Conservation (phyloP, 2,113 vertebrate genomes). For the Clarias batrachus region DNA sequence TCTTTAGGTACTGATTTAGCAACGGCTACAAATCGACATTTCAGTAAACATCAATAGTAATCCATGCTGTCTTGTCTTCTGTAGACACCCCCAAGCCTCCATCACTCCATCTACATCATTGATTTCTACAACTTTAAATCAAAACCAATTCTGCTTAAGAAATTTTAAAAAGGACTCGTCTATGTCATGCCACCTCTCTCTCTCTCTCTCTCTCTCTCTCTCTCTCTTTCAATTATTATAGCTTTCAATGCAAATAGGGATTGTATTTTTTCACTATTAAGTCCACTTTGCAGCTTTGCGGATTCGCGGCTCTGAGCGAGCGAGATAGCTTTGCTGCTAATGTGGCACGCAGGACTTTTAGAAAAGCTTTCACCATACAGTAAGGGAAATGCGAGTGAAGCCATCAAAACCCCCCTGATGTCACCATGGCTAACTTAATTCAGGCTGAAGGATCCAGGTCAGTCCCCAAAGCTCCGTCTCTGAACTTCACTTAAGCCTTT, state of each 20-base stretch:
- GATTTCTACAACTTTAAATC: slow-evolving; percentile 71
- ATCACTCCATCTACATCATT: slow-evolving; percentile 64
- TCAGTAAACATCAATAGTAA: background rate
- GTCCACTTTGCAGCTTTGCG: slow-evolving; percentile 58
- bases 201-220: slow-evolving; percentile 37
- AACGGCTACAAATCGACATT: background rate
- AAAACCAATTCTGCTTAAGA: slow-evolving; percentile 69
- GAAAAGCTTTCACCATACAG: slow-evolving; percentile 68
- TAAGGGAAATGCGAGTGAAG: slow-evolving; percentile 69
- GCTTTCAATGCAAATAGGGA: slow-evolving; percentile 71
- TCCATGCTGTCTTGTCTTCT: slow-evolving; percentile 42
- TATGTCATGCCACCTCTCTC: slow-evolving; percentile 43
- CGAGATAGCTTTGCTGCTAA: slow-evolving; percentile 73
- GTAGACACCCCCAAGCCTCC: slow-evolving; percentile 56
- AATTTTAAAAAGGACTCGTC: slow-evolving; percentile 64
- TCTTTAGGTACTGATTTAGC: background rate
- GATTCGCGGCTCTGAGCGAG: slow-evolving; percentile 67
- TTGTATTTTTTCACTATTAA: slow-evolving; percentile 68
- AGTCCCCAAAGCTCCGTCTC: slow-evolving; percentile 68
- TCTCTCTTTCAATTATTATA: slow-evolving; percentile 57
- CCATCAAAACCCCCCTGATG: slow-evolving; percentile 59
- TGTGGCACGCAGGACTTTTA: slow-evolving; percentile 70
- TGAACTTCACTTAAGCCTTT: slow-evolving; percentile 49
- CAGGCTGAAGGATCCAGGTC: slow-evolving; percentile 76
- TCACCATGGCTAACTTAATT: slow-evolving; percentile 72